Evolutionary conservation across 2,888 invertebrate genomes (phyloP), one percentile per base, ranked within the genome.

Genomic region (Pyralis farinalis): DNA sequence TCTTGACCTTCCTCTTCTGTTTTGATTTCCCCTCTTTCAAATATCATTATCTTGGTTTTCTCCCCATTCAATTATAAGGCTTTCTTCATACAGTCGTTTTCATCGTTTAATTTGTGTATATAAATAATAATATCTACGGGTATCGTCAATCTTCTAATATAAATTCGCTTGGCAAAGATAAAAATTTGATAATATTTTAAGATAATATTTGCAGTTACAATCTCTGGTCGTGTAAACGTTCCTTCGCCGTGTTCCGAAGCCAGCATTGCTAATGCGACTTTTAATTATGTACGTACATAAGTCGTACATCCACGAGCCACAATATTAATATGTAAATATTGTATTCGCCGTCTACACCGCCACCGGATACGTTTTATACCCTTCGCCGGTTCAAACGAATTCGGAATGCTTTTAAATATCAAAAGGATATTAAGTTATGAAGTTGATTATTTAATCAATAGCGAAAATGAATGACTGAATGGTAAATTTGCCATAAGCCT

Each of bases 251-350:
- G n/a, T 25, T 25, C 7, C 10, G 31, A 20, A 11, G 31, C 25
- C 20, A 28, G 39, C 27, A 22, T 43, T 44, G 50, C 49, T 49
- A 51, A 55, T 51, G 47, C 46, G 41, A 36, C 46, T 43, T 49
- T 55, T 49, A 57, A 58, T 57, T 53, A 58, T 58, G 47, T 33
- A 51, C 47, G 37, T 28, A 34, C 16, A 10, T 30, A 37, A 25
- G 28, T 42, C 37, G 42, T 42, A 37, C n/a, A n/a, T 39, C 36
- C 12, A 29, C 10, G 35, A 12, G 21, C 28, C 9, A 28, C 40
- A 43, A 22, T 43, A 46, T 53, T 46, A 47, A 48, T 48, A 48
- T 37, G 43, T 27, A 45, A 45, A 39, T 39, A 45, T 36, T 42
- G 42, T 31, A 39, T 36, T 41, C 39, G 38, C 44, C 30, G 30